Evolutionary conservation across 2,888 invertebrate species (phyloP), one percentile per base, ranked within the genome.

Genomic region (Microchrysa polita): DNA sequence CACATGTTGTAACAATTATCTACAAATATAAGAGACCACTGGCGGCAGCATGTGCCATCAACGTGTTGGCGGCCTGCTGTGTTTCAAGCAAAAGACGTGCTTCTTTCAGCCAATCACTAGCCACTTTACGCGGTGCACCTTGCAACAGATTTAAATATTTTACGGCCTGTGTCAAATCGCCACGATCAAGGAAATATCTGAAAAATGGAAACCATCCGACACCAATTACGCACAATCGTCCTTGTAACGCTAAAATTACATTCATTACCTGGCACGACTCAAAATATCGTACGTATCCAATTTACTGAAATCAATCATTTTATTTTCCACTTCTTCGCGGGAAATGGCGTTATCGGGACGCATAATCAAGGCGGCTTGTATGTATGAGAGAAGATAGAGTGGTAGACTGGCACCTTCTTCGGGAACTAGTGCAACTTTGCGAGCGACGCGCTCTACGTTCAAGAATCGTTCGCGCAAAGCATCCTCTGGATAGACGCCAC

Each of bases 401-500:
- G 93, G 92, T 67, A 97, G 84, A 0, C 91, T 87, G n/a, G 93
- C 96, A n/a, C 97, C 96, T 16, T 90, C 89, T 74, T 93, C 94
- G 0, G 96, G 96, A 1, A 98, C 90, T 77, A 97, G 83, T 0
- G 97, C 96, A 71, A 98, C 90, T 77, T 92, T 90, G 74, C 91
- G 88, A 2, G 96, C 96, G 10, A 94, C 89, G 74, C 89, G 87
- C 81, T 94, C 93, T 79, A 96, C 90, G 86, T 90, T 90, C 9
- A 94, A 85, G 83, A 98, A 98, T 77, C 94, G 88, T 78, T 95
- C 93, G 74, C 93, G 88, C 40, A 98, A 86, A 5, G 93, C 91
- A 79, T 93, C 92, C 83, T 97, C 96, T 0, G 96, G 94, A 82
- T 90, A 94, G 18, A 98, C 93, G 5, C 98, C 98, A 67, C 93